These are phyloP conservation scores for Epirrhoe alternata DNA, from an alignment of 2,888 invertebrate species.

Conservation along the genomic window DNA sequence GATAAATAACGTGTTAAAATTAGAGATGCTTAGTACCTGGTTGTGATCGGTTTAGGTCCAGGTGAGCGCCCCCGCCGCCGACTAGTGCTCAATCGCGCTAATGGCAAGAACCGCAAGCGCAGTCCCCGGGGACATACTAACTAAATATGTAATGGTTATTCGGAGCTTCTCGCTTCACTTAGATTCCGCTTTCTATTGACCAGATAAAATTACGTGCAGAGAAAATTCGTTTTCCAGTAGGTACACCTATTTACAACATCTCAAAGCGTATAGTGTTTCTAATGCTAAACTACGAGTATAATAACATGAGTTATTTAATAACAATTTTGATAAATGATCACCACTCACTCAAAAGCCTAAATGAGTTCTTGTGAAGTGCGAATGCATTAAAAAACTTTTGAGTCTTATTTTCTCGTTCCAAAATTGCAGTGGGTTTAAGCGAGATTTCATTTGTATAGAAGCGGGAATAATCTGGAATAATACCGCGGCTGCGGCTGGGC, in stretches of 20 bases:
- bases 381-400: slow-evolving; percentile 79
- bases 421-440: slow-evolving; percentile 84
- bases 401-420: slow-evolving; percentile 82
- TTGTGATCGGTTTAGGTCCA: slow-evolving; percentile 44
- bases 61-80: slow-evolving; percentile 37
- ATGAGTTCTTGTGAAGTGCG: slow-evolving; percentile 71
- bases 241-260: neutral
- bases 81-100: slow-evolving; percentile 76
- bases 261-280: neutral
- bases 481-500: slow-evolving; percentile 79
- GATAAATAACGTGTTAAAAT: slow-evolving; percentile 38
- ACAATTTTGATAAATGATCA: slow-evolving; percentile 21
- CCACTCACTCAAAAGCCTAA: slow-evolving; percentile 50
- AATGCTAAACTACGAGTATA: neutral
- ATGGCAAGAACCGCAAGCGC: slow-evolving; percentile 80
- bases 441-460: slow-evolving; percentile 85
- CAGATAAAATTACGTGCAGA: slow-evolving; percentile 58
- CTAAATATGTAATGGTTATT: slow-evolving; percentile 80
- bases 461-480: slow-evolving; percentile 84
- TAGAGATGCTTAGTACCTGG: slow-evolving; percentile 30
- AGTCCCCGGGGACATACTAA: slow-evolving; percentile 73
- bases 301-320: neutral
- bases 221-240: slow-evolving; percentile 12
- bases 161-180: slow-evolving; percentile 67
- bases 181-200: slow-evolving; percentile 63